Conservation (phyloP, 2,888 invertebrate genomes). For the Adineta ricciae region DNA sequence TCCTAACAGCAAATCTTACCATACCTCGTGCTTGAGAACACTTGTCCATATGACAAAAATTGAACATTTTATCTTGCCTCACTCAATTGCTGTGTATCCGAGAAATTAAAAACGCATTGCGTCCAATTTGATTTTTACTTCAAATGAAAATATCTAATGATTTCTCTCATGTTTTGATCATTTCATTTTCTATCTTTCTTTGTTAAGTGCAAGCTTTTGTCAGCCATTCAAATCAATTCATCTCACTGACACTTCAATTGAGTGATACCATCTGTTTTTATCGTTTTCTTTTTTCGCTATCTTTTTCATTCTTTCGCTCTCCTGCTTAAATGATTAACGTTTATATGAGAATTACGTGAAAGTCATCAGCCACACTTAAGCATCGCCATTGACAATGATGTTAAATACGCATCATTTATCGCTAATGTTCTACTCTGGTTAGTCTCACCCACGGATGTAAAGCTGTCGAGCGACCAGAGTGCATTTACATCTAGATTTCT, state of each 20-base stretch:
- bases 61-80: no score
- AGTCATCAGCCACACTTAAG: neutral
- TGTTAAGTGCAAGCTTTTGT: neutral
- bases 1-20: no score
- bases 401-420: neutral
- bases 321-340: neutral
- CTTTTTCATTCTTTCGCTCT: neutral
- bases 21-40: no score
- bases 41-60: no score
- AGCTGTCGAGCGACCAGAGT: neutral
- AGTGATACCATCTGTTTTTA: neutral
- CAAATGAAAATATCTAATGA: neutral
- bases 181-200: neutral
- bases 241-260: no score
- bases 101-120: no score
- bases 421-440: neutral
- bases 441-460: neutral
- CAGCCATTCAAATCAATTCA: neutral
- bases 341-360: neutral
- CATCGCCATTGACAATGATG: neutral
- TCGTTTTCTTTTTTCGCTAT: neutral
- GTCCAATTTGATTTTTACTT: no score
- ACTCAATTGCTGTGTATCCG: no score
- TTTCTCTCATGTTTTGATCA: neutral
- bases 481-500: neutral